These are phyloP conservation scores for Zygogramma bicolorata DNA, from an alignment of 2,888 invertebrate species.

Conservation along the genomic window DNA sequence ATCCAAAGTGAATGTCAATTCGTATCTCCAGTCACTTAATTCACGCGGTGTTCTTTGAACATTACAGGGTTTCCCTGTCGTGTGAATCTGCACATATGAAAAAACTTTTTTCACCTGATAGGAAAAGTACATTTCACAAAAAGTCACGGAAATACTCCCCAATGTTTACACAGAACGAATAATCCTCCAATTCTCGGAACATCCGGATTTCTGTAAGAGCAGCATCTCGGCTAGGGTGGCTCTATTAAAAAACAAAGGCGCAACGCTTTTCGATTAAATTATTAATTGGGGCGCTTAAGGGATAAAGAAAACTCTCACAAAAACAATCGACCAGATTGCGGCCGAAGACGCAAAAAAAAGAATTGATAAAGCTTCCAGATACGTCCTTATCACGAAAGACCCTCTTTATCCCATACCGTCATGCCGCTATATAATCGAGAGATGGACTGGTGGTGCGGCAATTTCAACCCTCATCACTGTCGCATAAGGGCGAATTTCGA, in stretches of 20 bases:
- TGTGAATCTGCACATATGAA: no score
- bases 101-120: no score
- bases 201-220: not conserved
- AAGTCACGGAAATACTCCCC: not conserved
- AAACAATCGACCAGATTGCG: slow-evolving; percentile 48
- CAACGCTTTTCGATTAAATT: slow-evolving; percentile 48
- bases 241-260: slow-evolving; percentile 40
- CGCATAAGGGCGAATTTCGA: slow-evolving; percentile 3
- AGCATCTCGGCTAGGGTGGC: not conserved
- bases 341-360: slow-evolving; percentile 33
- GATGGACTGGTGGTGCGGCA: not conserved
- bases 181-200: not conserved
- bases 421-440: not conserved
- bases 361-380: slow-evolving; percentile 22
- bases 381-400: slow-evolving; percentile 8
- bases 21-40: no score
- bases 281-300: slow-evolving; percentile 48
- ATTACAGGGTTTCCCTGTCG: no score
- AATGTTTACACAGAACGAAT: not conserved
- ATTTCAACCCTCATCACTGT: not conserved
- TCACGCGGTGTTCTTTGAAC: no score
- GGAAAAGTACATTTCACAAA: no score
- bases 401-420: slow-evolving; percentile 21
- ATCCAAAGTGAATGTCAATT: no score
- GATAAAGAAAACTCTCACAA: slow-evolving; percentile 45